Evolutionary conservation across 2,888 invertebrate genomes (phyloP).

Genomic region (Scaptomyza parva): DNA sequence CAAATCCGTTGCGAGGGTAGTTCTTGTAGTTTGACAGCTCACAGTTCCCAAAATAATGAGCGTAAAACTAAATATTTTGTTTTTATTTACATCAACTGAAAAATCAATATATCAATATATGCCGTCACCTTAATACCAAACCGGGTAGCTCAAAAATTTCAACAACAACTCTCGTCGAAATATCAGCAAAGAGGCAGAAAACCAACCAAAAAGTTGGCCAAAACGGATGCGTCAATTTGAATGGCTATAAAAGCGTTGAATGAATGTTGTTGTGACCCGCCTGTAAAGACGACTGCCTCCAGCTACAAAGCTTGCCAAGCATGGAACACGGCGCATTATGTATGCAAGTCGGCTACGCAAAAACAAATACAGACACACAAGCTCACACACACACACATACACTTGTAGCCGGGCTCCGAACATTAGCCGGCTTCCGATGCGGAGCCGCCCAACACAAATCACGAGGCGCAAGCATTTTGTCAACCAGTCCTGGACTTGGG

Average conservation of each 20-base stretch:
- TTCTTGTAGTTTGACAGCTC: neutral
- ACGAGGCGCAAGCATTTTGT: constrained; percentile 63
- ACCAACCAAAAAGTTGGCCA: constrained; percentile 69
- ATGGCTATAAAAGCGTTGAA: constrained; percentile 78
- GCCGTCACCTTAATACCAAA: neutral
- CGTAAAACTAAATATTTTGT: too few species aligned
- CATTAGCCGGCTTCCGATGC: constrained; percentile 36
- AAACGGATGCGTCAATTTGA: constrained; percentile 74
- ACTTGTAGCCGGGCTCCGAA: constrained; percentile 15
- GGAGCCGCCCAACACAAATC: constrained; percentile 31
- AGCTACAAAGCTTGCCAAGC: constrained; percentile 22
- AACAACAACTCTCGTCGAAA: constrained; percentile 36
- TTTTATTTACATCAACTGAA: too few species aligned
- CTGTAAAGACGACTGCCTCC: constrained; percentile 13
- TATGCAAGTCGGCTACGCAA: constrained; percentile 76
- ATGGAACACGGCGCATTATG: constrained; percentile 61
- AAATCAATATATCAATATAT: neutral
- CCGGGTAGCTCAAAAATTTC: constrained; percentile 5
- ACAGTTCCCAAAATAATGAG: too few species aligned
- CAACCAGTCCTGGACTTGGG: constrained; percentile 17
- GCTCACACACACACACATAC: constrained; percentile 17
- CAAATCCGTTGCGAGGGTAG: constrained; percentile 31
- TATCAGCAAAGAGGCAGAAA: constrained; percentile 4
- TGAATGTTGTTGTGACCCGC: constrained; percentile 54
- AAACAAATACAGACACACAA: constrained; percentile 65